These are phyloP conservation scores for Drosophila melanocephala DNA, from an alignment of 2,888 invertebrate genomes.

Conservation along the genomic window DNA sequence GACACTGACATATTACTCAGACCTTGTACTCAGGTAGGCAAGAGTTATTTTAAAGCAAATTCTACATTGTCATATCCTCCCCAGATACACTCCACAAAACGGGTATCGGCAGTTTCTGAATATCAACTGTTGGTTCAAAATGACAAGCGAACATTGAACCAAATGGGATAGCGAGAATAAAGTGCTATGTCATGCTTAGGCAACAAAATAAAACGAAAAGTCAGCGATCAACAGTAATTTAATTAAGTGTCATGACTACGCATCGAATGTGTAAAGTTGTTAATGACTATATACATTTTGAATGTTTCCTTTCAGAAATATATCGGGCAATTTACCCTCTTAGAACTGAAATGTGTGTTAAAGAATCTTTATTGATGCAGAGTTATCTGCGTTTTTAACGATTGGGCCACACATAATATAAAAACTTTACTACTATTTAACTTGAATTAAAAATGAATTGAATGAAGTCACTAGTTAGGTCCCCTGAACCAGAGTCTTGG, in stretches of 20 bases:
- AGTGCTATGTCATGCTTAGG: slow-evolving; percentile 12
- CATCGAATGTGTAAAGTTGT: not conserved
- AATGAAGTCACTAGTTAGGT: not conserved
- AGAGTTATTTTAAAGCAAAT: not conserved
- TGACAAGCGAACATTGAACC: not conserved
- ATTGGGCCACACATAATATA: not conserved
- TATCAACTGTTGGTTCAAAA: not conserved
- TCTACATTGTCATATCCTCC: not conserved
- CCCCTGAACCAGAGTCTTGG: not conserved
- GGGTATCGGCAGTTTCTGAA: not conserved
- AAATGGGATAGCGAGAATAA: not conserved
- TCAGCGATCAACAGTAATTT: not conserved
- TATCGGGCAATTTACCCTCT: not conserved
- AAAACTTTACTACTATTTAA: not conserved
- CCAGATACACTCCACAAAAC: slow-evolving; percentile 3
- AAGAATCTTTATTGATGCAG: not conserved
- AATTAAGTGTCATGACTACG: not conserved
- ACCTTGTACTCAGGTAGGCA: not conserved
- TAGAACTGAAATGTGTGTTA: not conserved
- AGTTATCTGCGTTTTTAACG: not conserved
- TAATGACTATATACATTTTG: not conserved
- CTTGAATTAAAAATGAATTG: not conserved
- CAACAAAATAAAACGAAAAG: not conserved
- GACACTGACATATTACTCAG: not conserved
- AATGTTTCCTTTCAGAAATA: not conserved